phyloP scores from a whole-genome alignment of 2,113 vertebrate genomes.

The Mobula birostris region DNA sequence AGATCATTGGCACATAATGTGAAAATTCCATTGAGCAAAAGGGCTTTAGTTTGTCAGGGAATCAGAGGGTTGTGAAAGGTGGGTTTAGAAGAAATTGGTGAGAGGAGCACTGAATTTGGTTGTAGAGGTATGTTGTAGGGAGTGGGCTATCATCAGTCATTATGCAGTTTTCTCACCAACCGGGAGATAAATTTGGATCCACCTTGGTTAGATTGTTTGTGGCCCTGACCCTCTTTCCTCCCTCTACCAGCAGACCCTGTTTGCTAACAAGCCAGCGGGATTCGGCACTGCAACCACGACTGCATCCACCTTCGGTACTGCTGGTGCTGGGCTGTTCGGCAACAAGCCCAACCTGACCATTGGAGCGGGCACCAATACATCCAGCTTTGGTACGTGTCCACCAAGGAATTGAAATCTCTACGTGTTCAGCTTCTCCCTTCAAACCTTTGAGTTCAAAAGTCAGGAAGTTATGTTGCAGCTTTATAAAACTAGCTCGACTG shows the following conservation, averaged over 20 bases:
- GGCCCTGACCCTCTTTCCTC: constrained; percentile 2
- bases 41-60: not conserved
- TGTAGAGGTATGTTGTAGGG: not conserved
- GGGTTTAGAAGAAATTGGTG: too few relatives aligned
- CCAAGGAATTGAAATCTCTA: not conserved
- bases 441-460: too few relatives aligned
- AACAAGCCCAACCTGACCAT: constrained; percentile 68
- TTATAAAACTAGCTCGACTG: too few relatives aligned
- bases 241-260: constrained; percentile 65
- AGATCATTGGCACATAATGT: too few relatives aligned
- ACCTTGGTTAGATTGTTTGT: not conserved
- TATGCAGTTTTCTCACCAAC: not conserved
- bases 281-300: constrained; percentile 91
- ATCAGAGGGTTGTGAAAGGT: too few relatives aligned
- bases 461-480: too few relatives aligned
- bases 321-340: constrained; percentile 76
- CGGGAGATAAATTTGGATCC: not conserved
- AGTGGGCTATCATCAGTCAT: not conserved
- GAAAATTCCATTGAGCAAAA: too few relatives aligned
- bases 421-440: not conserved
- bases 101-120: too few relatives aligned
- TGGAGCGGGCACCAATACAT: constrained; percentile 63
- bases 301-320: constrained; percentile 79
- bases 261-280: constrained; percentile 79
- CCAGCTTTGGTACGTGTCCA: constrained; percentile 59